A percentile compares a stretch with the other conserved stretches of the same genome.
Evolutionary conservation across 2,797 vertebrate species (phyloP).

Genomic region (Rhinophrynus dorsalis): DNA sequence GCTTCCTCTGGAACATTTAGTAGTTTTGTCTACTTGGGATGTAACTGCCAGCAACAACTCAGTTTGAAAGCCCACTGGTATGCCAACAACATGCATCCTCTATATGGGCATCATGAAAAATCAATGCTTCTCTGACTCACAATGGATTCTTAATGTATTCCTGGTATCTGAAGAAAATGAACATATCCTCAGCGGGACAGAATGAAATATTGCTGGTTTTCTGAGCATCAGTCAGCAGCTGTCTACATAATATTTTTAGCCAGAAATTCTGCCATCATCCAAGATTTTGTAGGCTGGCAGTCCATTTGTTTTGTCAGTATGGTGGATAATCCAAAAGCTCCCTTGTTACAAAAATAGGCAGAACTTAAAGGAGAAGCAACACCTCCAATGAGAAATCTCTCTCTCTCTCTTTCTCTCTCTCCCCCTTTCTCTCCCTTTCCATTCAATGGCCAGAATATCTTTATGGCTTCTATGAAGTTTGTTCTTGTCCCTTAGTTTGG

Average conservation of each 20-base stretch:
- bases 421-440: too few species aligned
- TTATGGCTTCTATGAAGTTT: too few species aligned
- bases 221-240: constrained; percentile 15
- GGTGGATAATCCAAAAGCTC: too few species aligned
- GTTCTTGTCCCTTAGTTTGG: too few species aligned
- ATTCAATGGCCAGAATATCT: too few species aligned
- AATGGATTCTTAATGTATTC: constrained; percentile 20
- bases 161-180: constrained; percentile 27
- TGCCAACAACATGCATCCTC: constrained; percentile 1
- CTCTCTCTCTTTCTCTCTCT: too few species aligned
- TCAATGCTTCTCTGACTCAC: background rate
- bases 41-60: constrained; percentile 22
- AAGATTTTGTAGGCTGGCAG: background rate
- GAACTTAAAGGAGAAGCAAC: too few species aligned
- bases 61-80: constrained; percentile 14
- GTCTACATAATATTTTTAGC: background rate
- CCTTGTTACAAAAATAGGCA: too few species aligned
- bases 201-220: constrained; percentile 27
- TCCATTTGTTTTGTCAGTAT: background rate
- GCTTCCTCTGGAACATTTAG: constrained; percentile 20
- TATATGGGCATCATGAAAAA: constrained; percentile 24
- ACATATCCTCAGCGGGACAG: constrained; percentile 24
- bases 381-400: too few species aligned
- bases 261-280: background rate
- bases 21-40: constrained; percentile 6